Evolutionary conservation across 2,888 invertebrate genomes (phyloP).

Genomic region (Ectobius pallidus): DNA sequence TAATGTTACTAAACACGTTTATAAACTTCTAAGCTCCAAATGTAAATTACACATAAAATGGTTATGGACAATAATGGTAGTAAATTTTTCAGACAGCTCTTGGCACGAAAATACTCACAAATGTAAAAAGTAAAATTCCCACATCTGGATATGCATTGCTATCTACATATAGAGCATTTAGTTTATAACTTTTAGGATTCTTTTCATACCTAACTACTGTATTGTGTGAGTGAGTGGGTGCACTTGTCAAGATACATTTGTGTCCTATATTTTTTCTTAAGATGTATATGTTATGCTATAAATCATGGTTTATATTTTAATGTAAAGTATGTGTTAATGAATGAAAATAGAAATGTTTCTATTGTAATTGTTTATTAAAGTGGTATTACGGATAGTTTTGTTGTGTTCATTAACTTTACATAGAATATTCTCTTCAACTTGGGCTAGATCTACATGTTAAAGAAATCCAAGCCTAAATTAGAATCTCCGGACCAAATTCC

Average conservation of each 20-base stretch:
- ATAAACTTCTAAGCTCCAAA: not conserved
- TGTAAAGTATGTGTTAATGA: too few relatives aligned
- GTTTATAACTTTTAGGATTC: not conserved
- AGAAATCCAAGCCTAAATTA: too few relatives aligned
- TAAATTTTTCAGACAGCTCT: not conserved
- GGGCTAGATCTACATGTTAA: too few relatives aligned
- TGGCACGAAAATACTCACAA: not conserved
- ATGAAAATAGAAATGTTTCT: too few relatives aligned
- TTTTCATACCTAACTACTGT: not conserved
- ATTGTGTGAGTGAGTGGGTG: not conserved
- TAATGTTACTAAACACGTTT: not conserved
- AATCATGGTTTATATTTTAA: not conserved
- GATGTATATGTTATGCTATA: not conserved
- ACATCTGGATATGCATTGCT: constrained; percentile 8
- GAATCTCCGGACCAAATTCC: too few relatives aligned
- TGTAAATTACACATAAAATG: not conserved
- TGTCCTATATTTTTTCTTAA: not conserved
- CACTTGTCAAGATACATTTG: not conserved
- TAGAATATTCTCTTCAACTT: too few relatives aligned
- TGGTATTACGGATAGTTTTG: too few relatives aligned
- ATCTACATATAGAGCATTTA: not conserved
- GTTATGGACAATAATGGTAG: constrained; percentile 22
- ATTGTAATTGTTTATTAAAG: too few relatives aligned
- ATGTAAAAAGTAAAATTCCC: not conserved
- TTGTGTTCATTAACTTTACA: too few relatives aligned